Base-by-base conservation (phyloP, 1,140 invertebrate species). In the Tetraneura akinire region DNA sequence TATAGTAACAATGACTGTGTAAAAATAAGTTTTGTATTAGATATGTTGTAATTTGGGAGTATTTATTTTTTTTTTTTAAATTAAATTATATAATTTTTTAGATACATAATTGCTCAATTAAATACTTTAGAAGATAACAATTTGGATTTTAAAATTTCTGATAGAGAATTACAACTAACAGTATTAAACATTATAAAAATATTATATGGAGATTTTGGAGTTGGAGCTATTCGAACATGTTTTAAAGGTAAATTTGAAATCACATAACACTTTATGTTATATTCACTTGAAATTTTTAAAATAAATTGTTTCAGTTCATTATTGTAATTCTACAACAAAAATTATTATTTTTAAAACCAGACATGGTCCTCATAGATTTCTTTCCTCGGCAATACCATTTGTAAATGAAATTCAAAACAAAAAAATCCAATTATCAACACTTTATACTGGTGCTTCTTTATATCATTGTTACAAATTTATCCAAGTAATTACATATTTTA, bases 391-490 rank as follows among this genome's bases (percentile, higher is more conserved):
- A 80, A 84, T 94, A 82, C 91, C 92, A 42, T 86, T 90, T 81
- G 88, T 93, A 62, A 91, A 86, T 51, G 85, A 89, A 83, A 86
- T 93, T 55, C 89, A 88, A 21, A 88, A 89, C 47, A 86, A 89
- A 80, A 84, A 86, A n/a, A 89, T 91, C 1, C 86, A 84, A 66
- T 83, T 92, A 45, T 89, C 88, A 73, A 92, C 90, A 55, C 84
- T 93, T 21, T 92, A 93, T 84, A 86, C 89, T 1, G 92, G 92
- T 62, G 92, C 92, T n/a, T 92, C 92, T 14, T 86, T 94, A 29
- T 92, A 90, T 85, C 90, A 93, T 76, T 92, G 92, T 86, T 93
- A 92, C 84, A 88, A 89, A 82, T 92, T 91, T 84, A 89, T 93
- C 66, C 86, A 85, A 83, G 87, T 88, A 84, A 84, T 80, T 81